Conservation (phyloP, 2,797 vertebrate genomes). For the Philypnodon macrostomus region DNA sequence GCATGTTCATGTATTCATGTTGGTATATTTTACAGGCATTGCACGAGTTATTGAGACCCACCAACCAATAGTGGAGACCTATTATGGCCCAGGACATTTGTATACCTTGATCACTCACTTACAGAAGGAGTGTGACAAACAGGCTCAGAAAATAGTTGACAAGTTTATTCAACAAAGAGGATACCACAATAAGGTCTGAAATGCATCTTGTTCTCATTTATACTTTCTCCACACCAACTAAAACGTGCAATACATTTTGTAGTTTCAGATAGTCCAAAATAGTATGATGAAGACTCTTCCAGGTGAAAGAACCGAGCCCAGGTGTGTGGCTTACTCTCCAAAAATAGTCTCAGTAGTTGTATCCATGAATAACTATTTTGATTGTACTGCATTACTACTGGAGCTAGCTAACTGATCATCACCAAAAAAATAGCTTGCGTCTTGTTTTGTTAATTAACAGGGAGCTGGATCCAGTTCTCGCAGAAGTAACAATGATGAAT, state of each 20-base stretch:
- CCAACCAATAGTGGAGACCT: conserved; percentile 96
- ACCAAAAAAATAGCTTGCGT: no score
- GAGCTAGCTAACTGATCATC: no score
- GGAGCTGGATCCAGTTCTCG: conserved; percentile 90
- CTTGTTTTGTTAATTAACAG: conserved; percentile 69
- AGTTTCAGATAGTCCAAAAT: conserved; percentile 95
- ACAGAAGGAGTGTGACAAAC: conserved; percentile 91
- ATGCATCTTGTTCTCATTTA: background rate
- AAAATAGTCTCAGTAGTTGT: no score
- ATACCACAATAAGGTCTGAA: conserved; percentile 88
- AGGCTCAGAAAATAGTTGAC: conserved; percentile 93
- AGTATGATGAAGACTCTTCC: conserved; percentile 89
- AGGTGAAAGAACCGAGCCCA: conserved; percentile 89
- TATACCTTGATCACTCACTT: conserved; percentile 91
- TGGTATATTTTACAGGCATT: conserved; percentile 78
- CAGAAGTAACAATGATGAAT: conserved; percentile 95
- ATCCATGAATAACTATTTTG: no score
- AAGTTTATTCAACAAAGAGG: conserved; percentile 91
- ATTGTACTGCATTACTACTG: no score
- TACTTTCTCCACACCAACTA: background rate
- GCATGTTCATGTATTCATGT: background rate
- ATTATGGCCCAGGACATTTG: conserved; percentile 92
- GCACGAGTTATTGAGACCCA: conserved; percentile 95
- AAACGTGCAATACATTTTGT: conserved; percentile 35
- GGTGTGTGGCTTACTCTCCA: conserved; percentile 81